A percentile compares a stretch with the other conserved stretches of the same genome.
Conservation (phyloP, 64 coral and sea anemone species). For the Dendrophyllia cribrosa region DNA sequence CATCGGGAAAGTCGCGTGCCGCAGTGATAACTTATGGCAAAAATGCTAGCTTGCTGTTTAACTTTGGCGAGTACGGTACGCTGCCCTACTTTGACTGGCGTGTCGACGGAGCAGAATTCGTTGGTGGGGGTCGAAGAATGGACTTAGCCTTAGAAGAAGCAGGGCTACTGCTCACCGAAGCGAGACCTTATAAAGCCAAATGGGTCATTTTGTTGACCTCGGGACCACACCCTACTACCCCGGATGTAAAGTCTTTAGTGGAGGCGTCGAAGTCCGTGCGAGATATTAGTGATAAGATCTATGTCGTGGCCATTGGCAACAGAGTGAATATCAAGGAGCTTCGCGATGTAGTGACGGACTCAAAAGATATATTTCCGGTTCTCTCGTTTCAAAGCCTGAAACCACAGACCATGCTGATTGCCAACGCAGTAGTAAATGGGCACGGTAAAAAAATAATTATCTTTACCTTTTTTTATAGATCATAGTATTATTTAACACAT, state of each 20-base stretch:
- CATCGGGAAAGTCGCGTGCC: slow-evolving; percentile 44
- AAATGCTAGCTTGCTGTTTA: slow-evolving; percentile 32
- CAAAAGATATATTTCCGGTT: slow-evolving; percentile 30
- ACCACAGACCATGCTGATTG: background rate
- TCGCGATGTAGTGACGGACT: background rate
- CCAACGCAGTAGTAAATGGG: background rate
- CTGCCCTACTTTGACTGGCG: background rate
- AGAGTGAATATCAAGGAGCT: slow-evolving; percentile 1
- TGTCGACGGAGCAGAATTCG: slow-evolving; percentile 43
- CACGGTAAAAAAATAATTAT: background rate
- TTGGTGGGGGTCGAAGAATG: slow-evolving; percentile 67
- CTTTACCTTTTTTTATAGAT: background rate
- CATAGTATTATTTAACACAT: too few species aligned
- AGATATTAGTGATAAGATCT: slow-evolving; percentile 38
- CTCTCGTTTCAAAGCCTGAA: background rate
- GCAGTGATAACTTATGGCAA: slow-evolving; percentile 58
- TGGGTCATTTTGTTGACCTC: slow-evolving; percentile 31
- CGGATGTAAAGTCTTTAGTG: background rate
- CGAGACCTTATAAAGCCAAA: slow-evolving; percentile 1
- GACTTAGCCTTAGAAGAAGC: slow-evolving; percentile 71
- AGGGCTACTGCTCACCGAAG: slow-evolving; percentile 31
- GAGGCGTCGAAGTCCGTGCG: slow-evolving; percentile 30
- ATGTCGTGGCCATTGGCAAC: slow-evolving; percentile 57
- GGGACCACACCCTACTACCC: background rate
- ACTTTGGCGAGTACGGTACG: slow-evolving; percentile 38